Conservation (phyloP, 1,140 invertebrate genomes). For the Drosophila serrata region DNA sequence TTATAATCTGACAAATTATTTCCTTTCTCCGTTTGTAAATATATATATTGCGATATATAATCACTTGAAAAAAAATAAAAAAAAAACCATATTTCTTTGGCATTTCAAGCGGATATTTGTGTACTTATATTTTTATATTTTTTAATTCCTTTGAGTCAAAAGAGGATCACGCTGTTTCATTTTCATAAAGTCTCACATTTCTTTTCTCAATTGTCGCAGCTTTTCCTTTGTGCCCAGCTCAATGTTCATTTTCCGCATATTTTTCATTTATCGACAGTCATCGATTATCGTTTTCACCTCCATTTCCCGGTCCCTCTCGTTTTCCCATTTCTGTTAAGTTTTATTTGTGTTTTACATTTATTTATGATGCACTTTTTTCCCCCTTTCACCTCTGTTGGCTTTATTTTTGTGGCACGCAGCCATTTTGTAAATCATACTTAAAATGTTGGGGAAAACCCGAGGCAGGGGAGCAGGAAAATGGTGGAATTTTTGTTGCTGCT, state of each 20-base stretch:
- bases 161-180: constrained; percentile 20
- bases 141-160: constrained; percentile 12
- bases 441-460: constrained; percentile 1
- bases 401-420: constrained; percentile 42
- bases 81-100: too few relatives aligned
- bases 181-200: constrained; percentile 26
- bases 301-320: constrained; percentile 7
- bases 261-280: constrained; percentile 36
- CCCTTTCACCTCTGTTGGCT: constrained; percentile 23
- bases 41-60: not conserved
- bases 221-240: constrained; percentile 29
- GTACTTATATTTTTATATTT: not conserved
- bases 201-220: constrained; percentile 39
- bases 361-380: constrained; percentile 46
- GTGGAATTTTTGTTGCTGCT: constrained; percentile 20
- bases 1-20: not conserved
- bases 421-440: constrained; percentile 66
- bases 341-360: constrained; percentile 56
- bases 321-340: constrained; percentile 23
- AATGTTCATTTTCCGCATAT: constrained; percentile 29
- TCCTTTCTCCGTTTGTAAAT: too few relatives aligned
- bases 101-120: not conserved
- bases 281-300: constrained; percentile 38
- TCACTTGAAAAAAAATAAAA: not conserved
- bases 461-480: not conserved